phyloP scores from a whole-genome alignment of 1,140 invertebrate species.

The Microplitis mediator region DNA sequence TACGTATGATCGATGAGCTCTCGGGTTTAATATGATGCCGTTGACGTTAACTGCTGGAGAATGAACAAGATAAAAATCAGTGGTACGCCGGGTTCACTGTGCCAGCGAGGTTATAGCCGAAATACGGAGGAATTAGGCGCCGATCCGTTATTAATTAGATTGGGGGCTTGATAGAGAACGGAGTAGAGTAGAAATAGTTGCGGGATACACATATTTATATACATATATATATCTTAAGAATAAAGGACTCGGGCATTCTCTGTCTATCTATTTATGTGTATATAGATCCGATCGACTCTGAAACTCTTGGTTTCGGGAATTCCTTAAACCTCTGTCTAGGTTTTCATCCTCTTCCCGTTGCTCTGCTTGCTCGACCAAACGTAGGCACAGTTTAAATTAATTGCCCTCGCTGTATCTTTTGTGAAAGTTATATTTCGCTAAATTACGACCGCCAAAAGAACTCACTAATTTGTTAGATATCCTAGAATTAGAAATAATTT shows the following conservation, averaged over 20 bases:
- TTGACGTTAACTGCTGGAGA: not conserved
- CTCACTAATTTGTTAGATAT: too few species aligned
- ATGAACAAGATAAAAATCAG: not conserved
- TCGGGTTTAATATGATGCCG: too few species aligned
- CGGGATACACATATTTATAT: too few species aligned
- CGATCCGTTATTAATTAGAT: constrained; percentile 61
- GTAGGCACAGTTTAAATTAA: constrained; percentile 20
- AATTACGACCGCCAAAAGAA: too few species aligned
- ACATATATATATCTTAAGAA: too few species aligned
- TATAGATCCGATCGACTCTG: constrained; percentile 11
- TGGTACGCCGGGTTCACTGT: not conserved
- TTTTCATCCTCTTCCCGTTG: too few species aligned
- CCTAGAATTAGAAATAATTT: too few species aligned
- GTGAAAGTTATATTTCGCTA: too few species aligned
- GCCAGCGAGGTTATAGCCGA: not conserved
- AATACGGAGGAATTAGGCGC: constrained; percentile 44
- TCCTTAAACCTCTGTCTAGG: not conserved
- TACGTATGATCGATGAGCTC: not conserved
- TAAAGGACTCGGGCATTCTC: too few species aligned
- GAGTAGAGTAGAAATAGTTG: too few species aligned
- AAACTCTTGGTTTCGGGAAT: constrained; percentile 19
- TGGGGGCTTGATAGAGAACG: constrained; percentile 31
- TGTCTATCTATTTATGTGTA: too few species aligned
- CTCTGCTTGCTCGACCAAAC: not conserved
- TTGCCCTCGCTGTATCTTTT: constrained; percentile 6